Evolutionary conservation across 2,888 invertebrate genomes (phyloP).

Genomic region (Muscina levida): DNA sequence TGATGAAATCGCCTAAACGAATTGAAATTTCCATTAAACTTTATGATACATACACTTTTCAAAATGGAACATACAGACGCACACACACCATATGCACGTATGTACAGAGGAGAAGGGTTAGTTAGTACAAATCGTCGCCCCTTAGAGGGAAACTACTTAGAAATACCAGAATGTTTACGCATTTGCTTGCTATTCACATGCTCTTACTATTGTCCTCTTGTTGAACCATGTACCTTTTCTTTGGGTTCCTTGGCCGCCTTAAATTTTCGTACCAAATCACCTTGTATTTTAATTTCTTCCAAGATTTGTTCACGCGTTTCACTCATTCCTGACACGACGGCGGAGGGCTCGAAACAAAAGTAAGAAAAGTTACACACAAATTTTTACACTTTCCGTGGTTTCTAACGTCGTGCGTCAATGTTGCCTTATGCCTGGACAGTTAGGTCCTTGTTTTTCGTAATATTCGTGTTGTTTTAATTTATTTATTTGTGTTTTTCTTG

Average conservation of each 20-base stretch:
- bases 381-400: neutral
- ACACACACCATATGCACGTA: conserved; percentile 32
- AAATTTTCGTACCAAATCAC: conserved; percentile 89
- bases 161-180: conserved; percentile 11
- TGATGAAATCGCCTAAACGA: conserved; percentile 60
- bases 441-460: neutral
- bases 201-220: neutral
- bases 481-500: conserved; percentile 21
- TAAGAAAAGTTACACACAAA: conserved; percentile 26
- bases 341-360: conserved; percentile 44
- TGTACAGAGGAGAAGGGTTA: conserved; percentile 16
- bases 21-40: conserved; percentile 54
- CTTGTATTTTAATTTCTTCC: conserved; percentile 86
- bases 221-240: conserved; percentile 83
- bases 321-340: conserved; percentile 77
- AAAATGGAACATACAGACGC: conserved; percentile 54
- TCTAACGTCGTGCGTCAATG: too few species aligned
- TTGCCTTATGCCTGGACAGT: too few species aligned
- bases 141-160: conserved; percentile 1
- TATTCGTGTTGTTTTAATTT: conserved; percentile 20
- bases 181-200: conserved; percentile 16
- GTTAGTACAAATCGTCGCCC: conserved; percentile 13
- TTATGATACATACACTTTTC: conserved; percentile 65
- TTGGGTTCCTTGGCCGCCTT: conserved; percentile 89
- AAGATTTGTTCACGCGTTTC: conserved; percentile 82